Percentiles rank a stretch among this genome's conserved stretches.
Conservation (phyloP, 2,797 vertebrate species). For the Morus bassanus region DNA sequence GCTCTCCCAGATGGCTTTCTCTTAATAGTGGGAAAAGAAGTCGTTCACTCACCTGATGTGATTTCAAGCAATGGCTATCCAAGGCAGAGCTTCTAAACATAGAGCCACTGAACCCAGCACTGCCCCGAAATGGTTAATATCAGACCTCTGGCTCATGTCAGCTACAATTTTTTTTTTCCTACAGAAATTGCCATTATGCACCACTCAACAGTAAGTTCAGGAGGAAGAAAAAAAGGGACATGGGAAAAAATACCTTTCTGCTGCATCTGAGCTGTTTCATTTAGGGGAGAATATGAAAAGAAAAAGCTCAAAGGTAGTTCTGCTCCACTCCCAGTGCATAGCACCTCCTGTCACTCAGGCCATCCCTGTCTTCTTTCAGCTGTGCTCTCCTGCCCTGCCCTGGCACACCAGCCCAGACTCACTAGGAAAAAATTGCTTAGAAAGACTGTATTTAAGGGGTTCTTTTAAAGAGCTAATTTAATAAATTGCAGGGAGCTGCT, state of each 20-base stretch:
- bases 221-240: not conserved
- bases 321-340: not conserved
- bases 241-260: not conserved
- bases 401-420: not conserved
- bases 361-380: not conserved
- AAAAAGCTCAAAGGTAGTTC: not conserved
- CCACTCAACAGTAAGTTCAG: not conserved
- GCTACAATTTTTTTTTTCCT: not conserved
- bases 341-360: not conserved
- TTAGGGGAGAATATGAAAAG: not conserved
- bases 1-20: not conserved
- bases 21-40: not conserved
- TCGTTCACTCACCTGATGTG: not conserved
- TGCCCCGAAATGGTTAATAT: slow-evolving; percentile 29
- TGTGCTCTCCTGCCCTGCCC: not conserved
- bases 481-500: slow-evolving; percentile 16
- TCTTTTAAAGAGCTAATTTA: slow-evolving; percentile 21
- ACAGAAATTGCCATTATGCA: slow-evolving; percentile 1
- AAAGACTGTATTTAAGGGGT: not conserved
- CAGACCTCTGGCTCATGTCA: not conserved
- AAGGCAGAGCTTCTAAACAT: not conserved
- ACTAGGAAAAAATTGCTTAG: not conserved
- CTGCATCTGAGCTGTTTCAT: not conserved
- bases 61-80: not conserved
- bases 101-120: not conserved